phyloP scores from a whole-genome alignment of 2,797 vertebrate species.

The Falco cherrug region DNA sequence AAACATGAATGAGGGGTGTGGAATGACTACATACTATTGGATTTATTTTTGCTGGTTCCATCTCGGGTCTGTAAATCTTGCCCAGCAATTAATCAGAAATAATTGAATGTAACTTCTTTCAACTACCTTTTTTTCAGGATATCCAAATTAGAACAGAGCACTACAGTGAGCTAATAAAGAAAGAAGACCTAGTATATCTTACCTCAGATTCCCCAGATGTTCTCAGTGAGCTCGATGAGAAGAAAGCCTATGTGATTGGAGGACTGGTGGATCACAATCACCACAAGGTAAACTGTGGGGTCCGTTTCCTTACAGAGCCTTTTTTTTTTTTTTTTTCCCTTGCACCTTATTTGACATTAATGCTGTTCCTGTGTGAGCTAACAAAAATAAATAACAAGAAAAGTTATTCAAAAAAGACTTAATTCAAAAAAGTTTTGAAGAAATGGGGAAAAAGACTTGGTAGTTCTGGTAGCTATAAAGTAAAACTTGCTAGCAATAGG shows the following conservation, averaged over 20 bases:
- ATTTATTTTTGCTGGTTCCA: neutral
- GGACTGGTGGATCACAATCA: constrained; percentile 99
- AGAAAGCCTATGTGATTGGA: constrained; percentile 94
- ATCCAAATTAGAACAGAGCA: constrained; percentile 88
- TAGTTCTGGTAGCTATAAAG: too few species aligned
- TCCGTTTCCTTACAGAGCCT: neutral
- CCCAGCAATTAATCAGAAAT: neutral
- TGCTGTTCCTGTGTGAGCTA: neutral
- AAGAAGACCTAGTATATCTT: constrained; percentile 92
- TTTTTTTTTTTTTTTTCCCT: neutral
- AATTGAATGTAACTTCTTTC: neutral
- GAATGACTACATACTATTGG: neutral
- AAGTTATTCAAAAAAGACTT: neutral
- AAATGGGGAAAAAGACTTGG: neutral
- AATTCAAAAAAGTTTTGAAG: neutral
- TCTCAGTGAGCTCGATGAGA: constrained; percentile 88
- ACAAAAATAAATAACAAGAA: neutral
- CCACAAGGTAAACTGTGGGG: constrained; percentile 84
- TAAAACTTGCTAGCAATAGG: neutral
- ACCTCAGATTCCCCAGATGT: constrained; percentile 95
- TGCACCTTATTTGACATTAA: neutral
- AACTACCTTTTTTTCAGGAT: constrained; percentile 80
- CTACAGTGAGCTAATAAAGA: constrained; percentile 85
- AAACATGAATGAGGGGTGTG: neutral
- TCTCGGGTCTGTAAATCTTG: neutral